These are phyloP conservation scores for Chaetogeoica ovagalla DNA, from an alignment of 2,888 invertebrate species.

Conservation along the genomic window DNA sequence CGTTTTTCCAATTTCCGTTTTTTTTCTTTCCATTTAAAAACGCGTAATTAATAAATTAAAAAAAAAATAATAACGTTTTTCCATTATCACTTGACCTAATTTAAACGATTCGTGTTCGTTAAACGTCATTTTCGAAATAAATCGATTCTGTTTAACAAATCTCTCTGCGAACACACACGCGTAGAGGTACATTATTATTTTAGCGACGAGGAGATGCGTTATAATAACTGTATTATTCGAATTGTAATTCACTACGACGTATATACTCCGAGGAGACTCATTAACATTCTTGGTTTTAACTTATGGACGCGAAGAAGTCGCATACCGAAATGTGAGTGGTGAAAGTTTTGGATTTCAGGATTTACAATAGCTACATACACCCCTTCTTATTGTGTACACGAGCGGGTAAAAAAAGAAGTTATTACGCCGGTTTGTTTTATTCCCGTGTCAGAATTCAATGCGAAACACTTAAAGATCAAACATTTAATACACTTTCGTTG, in stretches of 20 bases:
- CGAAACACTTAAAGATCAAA: slow-evolving; percentile 15
- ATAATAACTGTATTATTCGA: not conserved
- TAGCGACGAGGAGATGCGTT: not conserved
- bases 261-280: not conserved
- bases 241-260: not conserved
- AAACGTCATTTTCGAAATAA: too few species aligned
- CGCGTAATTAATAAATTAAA: too few species aligned
- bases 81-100: too few species aligned
- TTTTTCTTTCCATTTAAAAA: too few species aligned
- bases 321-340: not conserved
- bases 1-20: too few species aligned
- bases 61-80: too few species aligned
- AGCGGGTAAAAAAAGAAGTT: not conserved
- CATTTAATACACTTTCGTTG: not conserved
- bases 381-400: not conserved
- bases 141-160: too few species aligned
- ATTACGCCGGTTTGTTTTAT: slow-evolving; percentile 4
- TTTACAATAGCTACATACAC: not conserved
- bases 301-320: not conserved
- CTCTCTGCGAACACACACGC: too few species aligned
- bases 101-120: too few species aligned
- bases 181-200: too few species aligned
- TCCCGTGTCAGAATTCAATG: not conserved
- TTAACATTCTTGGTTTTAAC: not conserved
- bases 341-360: slow-evolving; percentile 1